These are phyloP conservation scores for Neopipo cinnamomea DNA, from an alignment of 2,113 vertebrate genomes.

Conservation along the genomic window DNA sequence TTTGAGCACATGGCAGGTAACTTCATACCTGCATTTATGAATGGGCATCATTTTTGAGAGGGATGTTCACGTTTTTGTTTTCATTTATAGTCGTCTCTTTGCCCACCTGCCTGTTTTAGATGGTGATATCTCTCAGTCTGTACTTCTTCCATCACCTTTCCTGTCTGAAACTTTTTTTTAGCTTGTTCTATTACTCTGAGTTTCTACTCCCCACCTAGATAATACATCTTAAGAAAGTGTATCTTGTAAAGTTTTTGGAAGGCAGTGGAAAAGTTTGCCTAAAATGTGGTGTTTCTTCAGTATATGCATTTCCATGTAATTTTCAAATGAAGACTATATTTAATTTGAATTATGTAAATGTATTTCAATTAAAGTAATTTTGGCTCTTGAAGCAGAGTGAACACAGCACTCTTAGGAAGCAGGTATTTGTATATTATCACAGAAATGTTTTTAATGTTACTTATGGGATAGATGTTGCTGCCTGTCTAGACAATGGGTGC, in stretches of 20 bases:
- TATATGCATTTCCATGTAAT: background rate
- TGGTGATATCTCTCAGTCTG: background rate
- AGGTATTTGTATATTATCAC: background rate
- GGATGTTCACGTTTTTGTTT: background rate
- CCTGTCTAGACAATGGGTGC: background rate
- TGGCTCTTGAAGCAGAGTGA: background rate
- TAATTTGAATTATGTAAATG: background rate
- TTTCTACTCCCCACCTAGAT: background rate
- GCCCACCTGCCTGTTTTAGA: background rate
- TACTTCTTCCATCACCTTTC: background rate
- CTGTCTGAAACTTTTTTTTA: slow-evolving; percentile 36
- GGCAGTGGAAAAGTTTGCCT: background rate
- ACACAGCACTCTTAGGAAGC: background rate
- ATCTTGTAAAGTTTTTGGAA: background rate
- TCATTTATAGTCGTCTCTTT: background rate
- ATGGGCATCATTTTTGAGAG: background rate
- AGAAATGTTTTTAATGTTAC: background rate
- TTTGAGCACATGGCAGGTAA: background rate
- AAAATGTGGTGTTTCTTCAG: background rate
- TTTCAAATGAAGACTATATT: background rate
- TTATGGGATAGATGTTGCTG: background rate
- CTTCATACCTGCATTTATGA: background rate
- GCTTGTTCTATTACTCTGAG: background rate
- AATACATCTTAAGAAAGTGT: background rate
- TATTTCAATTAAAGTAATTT: background rate